Conservation (phyloP, 2,888 invertebrate genomes). For the Hecatera dysodea region DNA sequence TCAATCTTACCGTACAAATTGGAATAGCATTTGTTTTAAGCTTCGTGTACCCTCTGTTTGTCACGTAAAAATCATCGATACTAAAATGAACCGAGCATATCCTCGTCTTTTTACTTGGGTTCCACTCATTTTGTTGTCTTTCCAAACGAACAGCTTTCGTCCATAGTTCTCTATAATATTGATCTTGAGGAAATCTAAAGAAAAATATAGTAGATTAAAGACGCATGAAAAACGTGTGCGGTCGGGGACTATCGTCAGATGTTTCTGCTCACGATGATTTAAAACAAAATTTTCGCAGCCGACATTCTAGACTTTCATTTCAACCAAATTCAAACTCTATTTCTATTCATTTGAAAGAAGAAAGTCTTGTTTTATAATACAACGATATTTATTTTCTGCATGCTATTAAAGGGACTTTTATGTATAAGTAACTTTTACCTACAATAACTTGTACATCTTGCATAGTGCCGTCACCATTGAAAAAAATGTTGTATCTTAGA, state of each 20-base stretch:
- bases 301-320: neutral
- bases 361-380: no score
- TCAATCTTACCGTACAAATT: neutral
- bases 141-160: slow-evolving; percentile 3
- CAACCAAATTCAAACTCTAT: no score
- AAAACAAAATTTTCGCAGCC: neutral
- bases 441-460: no score
- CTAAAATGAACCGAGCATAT: neutral
- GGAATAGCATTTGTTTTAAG: slow-evolving; percentile 1
- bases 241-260: neutral
- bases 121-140: neutral
- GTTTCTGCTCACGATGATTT: neutral
- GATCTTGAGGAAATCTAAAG: neutral
- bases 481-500: no score
- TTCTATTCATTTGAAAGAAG: no score
- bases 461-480: no score
- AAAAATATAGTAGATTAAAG: neutral
- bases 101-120: neutral
- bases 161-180: neutral
- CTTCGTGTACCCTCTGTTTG: neutral
- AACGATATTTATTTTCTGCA: no score
- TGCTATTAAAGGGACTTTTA: no score
- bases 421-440: no score
- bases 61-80: neutral
- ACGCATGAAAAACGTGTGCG: neutral